phyloP scores from a whole-genome alignment of 2,797 vertebrate species.

The Eulemur rubriventer region DNA sequence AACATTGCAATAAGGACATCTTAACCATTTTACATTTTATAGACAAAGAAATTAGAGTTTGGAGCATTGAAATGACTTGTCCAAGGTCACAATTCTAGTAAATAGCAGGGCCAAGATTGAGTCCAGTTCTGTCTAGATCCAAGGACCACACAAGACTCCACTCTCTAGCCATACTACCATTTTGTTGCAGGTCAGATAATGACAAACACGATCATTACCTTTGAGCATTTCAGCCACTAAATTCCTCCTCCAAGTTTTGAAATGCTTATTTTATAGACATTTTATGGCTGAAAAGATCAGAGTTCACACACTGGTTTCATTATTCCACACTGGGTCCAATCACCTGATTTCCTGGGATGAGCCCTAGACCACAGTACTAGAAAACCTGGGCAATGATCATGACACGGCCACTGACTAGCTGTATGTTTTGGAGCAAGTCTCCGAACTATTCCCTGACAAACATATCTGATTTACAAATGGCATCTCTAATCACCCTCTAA shows the following conservation, averaged over 20 bases:
- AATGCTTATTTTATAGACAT: not conserved
- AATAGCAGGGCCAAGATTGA: not conserved
- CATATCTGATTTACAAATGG: constrained; percentile 14
- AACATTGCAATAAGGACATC: not conserved
- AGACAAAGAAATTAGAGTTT: not conserved
- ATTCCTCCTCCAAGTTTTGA: not conserved
- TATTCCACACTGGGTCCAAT: not conserved
- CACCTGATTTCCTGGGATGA: not conserved
- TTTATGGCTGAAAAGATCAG: not conserved
- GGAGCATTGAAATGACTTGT: not conserved
- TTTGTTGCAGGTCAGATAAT: not conserved
- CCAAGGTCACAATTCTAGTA: not conserved
- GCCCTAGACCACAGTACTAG: not conserved
- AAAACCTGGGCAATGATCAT: not conserved
- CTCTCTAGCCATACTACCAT: not conserved
- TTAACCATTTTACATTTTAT: not conserved
- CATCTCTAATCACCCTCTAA: not conserved
- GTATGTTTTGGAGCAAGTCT: not conserved
- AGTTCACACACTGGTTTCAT: not conserved
- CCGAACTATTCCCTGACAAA: not conserved
- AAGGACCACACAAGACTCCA: not conserved
- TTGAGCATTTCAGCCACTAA: not conserved
- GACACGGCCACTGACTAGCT: not conserved
- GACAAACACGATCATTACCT: not conserved
- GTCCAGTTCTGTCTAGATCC: not conserved